phyloP scores from a whole-genome alignment of 2,888 invertebrate genomes.

The Drosophila merina region DNA sequence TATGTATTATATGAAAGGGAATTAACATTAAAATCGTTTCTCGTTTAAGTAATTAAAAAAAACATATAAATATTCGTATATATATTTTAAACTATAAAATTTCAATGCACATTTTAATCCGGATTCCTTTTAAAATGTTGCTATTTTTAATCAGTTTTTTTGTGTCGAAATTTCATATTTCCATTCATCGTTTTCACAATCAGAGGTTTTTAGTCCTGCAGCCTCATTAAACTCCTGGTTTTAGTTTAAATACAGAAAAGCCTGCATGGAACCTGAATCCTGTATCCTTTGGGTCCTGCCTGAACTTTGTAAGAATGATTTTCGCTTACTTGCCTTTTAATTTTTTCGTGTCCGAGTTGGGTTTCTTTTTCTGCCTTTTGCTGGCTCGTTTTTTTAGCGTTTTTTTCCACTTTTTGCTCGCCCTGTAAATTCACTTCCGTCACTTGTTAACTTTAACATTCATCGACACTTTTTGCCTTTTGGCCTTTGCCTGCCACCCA shows the following conservation, averaged over 20 bases:
- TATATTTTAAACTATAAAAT: neutral
- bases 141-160: neutral
- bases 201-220: neutral
- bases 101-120: neutral
- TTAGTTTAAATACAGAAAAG: no score
- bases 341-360: slow-evolving; percentile 51
- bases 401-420: slow-evolving; percentile 17
- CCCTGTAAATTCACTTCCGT: slow-evolving; percentile 72
- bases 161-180: slow-evolving; percentile 7
- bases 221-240: no score
- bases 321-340: slow-evolving; percentile 67
- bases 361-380: slow-evolving; percentile 28
- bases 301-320: slow-evolving; percentile 58
- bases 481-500: slow-evolving; percentile 22
- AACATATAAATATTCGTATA: neutral
- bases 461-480: slow-evolving; percentile 71
- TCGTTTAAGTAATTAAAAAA: neutral
- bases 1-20: neutral
- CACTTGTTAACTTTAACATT: slow-evolving; percentile 78
- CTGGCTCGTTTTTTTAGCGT: neutral
- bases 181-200: neutral
- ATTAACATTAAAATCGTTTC: neutral
- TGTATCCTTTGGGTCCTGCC: slow-evolving; percentile 20
- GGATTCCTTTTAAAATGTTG: neutral
- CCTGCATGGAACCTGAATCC: no score